Percentiles rank a stretch among this genome's conserved stretches.
Conservation (phyloP, 2,888 invertebrate genomes). For the Coleophora flavipennella region DNA sequence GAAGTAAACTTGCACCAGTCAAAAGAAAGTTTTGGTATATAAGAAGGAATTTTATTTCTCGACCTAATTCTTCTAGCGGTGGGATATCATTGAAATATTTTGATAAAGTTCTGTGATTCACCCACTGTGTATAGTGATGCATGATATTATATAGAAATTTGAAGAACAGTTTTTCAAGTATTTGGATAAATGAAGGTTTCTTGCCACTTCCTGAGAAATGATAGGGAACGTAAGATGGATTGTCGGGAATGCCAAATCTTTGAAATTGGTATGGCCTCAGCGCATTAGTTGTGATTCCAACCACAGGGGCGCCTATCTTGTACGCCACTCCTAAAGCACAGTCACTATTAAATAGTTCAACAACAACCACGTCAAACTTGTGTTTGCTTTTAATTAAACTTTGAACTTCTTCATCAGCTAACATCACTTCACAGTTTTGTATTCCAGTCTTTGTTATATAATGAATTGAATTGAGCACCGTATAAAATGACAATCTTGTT, state of each 20-base stretch:
- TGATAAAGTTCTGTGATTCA: conserved; percentile 42
- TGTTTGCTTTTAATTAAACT: conserved; percentile 44
- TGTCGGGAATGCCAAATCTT: conserved; percentile 71
- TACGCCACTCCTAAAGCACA: conserved; percentile 78
- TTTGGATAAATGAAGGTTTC: conserved; percentile 45
- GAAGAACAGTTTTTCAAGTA: conserved; percentile 43
- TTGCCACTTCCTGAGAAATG: conserved; percentile 62
- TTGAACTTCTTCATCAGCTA: conserved; percentile 45
- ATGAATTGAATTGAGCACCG: neutral
- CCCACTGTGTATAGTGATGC: conserved; percentile 34
- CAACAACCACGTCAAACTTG: conserved; percentile 77
- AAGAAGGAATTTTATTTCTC: conserved; percentile 69
- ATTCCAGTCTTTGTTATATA: conserved; percentile 19
- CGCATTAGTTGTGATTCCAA: conserved; percentile 71
- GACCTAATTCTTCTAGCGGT: conserved; percentile 65
- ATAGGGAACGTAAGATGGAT: conserved; percentile 71
- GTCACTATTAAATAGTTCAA: conserved; percentile 81
- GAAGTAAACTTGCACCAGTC: conserved; percentile 68
- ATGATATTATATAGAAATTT: conserved; percentile 31
- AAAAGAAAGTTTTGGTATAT: conserved; percentile 75
- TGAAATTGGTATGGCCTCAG: conserved; percentile 75
- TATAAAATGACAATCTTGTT: conserved; percentile 26
- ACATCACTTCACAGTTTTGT: conserved; percentile 42
- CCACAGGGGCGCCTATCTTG: conserved; percentile 74
- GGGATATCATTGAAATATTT: conserved; percentile 65